Percentiles rank a stretch among this genome's conserved stretches.
phyloP scores from a whole-genome alignment of 1,140 invertebrate species.

The Cherax destructor region DNA sequence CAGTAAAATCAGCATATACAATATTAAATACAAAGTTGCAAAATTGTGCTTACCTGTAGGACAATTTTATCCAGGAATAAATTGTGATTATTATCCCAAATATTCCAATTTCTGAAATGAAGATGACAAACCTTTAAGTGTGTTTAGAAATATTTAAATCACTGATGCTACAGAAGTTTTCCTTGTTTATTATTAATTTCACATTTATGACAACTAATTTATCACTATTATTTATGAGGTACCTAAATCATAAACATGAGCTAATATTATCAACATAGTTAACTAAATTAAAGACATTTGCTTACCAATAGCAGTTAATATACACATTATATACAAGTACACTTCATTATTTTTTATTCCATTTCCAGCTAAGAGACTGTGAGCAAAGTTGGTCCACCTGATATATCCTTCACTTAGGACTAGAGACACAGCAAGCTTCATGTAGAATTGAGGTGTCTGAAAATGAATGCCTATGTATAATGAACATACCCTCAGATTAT shows the following conservation, averaged over 20 bases:
- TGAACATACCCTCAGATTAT: too few species aligned
- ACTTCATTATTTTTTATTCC: constrained; percentile 52
- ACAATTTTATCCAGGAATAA: constrained; percentile 35
- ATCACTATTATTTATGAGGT: too few species aligned
- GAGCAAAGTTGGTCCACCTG: constrained; percentile 19
- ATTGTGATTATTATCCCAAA: constrained; percentile 43
- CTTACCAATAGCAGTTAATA: constrained; percentile 39
- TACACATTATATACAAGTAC: constrained; percentile 55
- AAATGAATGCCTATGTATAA: not conserved
- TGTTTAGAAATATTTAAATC: too few species aligned
- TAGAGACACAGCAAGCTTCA: constrained; percentile 45
- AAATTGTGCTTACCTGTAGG: constrained; percentile 12
- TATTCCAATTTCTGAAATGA: constrained; percentile 53
- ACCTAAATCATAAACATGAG: too few species aligned
- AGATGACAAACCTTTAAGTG: not conserved
- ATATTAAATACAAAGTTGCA: too few species aligned
- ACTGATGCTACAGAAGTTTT: too few species aligned
- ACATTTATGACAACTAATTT: too few species aligned
- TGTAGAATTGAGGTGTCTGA: constrained; percentile 48
- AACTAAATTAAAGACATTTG: not conserved
- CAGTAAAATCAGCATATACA: too few species aligned
- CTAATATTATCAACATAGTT: not conserved
- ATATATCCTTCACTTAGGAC: constrained; percentile 52
- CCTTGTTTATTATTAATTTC: too few species aligned
- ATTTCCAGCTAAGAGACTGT: constrained; percentile 3